Evolutionary conservation across 2,888 invertebrate species (phyloP), one percentile per base, ranked within the genome.

Genomic region (Amblyteles armatorius): DNA sequence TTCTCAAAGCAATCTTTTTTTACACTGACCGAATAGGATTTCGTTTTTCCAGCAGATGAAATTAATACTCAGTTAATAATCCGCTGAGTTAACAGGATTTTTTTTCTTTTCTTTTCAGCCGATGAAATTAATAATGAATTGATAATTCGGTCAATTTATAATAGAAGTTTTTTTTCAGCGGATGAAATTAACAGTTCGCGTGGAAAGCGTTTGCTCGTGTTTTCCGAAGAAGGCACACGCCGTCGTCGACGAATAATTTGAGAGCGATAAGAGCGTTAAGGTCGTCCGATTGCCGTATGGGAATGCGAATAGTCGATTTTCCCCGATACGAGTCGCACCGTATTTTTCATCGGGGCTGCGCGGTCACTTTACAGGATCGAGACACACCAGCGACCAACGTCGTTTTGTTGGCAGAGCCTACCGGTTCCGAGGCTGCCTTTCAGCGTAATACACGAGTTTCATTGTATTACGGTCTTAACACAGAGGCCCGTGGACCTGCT

Each of bases 381-480:
- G 68, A 77, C 50, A 44, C 57, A 16, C 19, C 68, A 40, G 29
- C 71, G 48, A 50, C 40, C 16, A n/a, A 48, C 79, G 80, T 44
- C 68, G 79, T 69, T 83, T 85, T 79, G 84, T 71, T 79, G 80
- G 84, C 77, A 81, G 82, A 78, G 85, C 82, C 78, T 84, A 84
- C 87, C 85, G 85, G 86, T 86, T 78, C 84, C 79, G 77, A 44
- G 88, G 82, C 86, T 83, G 82, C 85, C 84, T 52, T 80, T 83
- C 73, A 72, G 63, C 71, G 80, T 77, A 86, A 85, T 68, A 83
- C 80, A 79, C 83, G 82, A 85, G 83, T 86, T 88, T 89, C 89
- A 90, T 89, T 89, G 90, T 88, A 87, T 89, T 90, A 88, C 88
- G 88, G 90, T 87, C 87, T 88, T 76, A 71, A 86, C 77, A 74